phyloP scores from a whole-genome alignment of 2,113 vertebrate genomes.

The Odontophorus gujanensis region DNA sequence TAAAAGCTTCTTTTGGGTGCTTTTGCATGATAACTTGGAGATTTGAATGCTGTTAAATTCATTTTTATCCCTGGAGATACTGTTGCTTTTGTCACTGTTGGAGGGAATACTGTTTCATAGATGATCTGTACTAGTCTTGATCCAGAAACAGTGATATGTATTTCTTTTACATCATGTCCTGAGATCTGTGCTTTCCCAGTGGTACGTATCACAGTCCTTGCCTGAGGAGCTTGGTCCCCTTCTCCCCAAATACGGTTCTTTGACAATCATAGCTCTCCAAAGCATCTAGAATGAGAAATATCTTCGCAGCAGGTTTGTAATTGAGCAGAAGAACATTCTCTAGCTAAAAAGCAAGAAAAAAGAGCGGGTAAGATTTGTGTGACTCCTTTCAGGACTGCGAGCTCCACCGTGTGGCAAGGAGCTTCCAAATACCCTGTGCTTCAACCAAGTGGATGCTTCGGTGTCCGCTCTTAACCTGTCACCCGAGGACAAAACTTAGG shows the following conservation, averaged over 20 bases:
- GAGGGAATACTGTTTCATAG: not conserved
- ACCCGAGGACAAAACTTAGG: not conserved
- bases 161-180: not conserved
- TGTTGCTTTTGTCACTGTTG: not conserved
- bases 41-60: not conserved
- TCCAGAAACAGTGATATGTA: not conserved
- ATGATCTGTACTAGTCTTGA: not conserved
- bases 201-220: not conserved
- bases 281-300: conserved; percentile 5
- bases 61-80: not conserved
- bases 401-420: not conserved
- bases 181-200: not conserved
- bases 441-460: not conserved
- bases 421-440: not conserved
- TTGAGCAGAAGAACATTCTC: not conserved
- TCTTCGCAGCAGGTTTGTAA: not conserved
- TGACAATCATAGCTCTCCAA: not conserved
- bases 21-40: conserved; percentile 33
- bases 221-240: not conserved
- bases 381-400: not conserved
- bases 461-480: not conserved
- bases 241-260: not conserved
- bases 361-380: rapidly evolving
- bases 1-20: conserved; percentile 26
- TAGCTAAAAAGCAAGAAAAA: not conserved